Evolutionary conservation across 1,140 invertebrate species (phyloP).

Genomic region (Philotrypesis tridentata): DNA sequence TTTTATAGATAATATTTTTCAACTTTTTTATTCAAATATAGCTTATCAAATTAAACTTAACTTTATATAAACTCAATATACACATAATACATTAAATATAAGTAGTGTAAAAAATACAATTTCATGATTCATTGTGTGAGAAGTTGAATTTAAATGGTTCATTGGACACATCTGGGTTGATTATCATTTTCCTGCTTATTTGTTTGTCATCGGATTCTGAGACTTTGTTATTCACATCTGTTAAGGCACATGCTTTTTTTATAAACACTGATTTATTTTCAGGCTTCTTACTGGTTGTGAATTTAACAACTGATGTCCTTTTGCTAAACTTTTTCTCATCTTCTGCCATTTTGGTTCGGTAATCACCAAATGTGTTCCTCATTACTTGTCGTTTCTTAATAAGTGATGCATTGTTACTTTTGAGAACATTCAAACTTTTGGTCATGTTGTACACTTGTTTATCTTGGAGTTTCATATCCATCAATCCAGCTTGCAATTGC

Average conservation of each 20-base stretch:
- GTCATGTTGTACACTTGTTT: conserved; percentile 78
- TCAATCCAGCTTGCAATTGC: conserved; percentile 77
- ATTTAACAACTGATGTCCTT: conserved; percentile 69
- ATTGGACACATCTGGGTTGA: conserved; percentile 53
- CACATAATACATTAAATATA: background rate
- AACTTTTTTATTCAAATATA: conserved; percentile 1
- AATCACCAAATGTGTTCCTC: conserved; percentile 83
- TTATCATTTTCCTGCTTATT: conserved; percentile 45
- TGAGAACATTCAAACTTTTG: conserved; percentile 79
- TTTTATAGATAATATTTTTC: background rate
- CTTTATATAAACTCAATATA: background rate
- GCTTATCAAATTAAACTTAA: background rate
- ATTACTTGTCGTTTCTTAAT: conserved; percentile 84
- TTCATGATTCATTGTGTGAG: conserved; percentile 39
- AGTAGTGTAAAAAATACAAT: background rate
- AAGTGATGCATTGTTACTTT: conserved; percentile 78
- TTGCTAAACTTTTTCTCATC: conserved; percentile 80
- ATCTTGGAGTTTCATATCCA: conserved; percentile 76
- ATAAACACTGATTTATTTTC: conserved; percentile 76
- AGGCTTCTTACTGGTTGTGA: conserved; percentile 60
- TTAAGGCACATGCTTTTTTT: conserved; percentile 68
- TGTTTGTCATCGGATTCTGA: conserved; percentile 35
- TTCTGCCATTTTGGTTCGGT: conserved; percentile 82
- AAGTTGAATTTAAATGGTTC: conserved; percentile 76
- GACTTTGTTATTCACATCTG: background rate